phyloP scores from a whole-genome alignment of 1,140 invertebrate genomes.

The Ceratosolen fusciceps region DNA sequence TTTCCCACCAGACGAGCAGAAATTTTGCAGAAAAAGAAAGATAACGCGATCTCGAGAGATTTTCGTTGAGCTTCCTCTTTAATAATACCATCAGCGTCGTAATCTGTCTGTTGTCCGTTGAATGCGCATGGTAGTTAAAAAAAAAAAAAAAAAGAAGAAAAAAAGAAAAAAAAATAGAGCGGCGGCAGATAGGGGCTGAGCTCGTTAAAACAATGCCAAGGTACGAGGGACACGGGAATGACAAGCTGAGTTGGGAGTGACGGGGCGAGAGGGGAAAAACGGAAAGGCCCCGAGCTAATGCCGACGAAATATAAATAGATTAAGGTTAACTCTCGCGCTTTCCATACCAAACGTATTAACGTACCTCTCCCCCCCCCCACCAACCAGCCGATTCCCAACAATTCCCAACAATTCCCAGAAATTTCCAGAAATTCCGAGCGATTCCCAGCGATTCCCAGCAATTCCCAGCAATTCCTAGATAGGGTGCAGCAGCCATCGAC shows the following conservation, averaged over 20 bases:
- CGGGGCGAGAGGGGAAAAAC: constrained; percentile 14
- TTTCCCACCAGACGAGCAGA: constrained; percentile 25
- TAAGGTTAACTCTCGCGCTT: constrained; percentile 30
- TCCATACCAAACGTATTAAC: constrained; percentile 7
- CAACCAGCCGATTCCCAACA: too few species aligned
- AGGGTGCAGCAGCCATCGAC: too few species aligned
- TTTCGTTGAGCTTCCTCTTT: constrained; percentile 55
- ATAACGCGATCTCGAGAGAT: constrained; percentile 23
- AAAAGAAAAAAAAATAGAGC: neutral
- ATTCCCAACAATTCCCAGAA: too few species aligned
- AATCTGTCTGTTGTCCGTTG: constrained; percentile 55
- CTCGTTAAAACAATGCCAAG: constrained; percentile 48
- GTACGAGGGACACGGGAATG: neutral
- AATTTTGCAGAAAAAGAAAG: constrained; percentile 35
- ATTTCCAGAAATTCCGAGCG: too few species aligned
- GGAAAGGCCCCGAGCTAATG: constrained; percentile 3
- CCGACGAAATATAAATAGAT: constrained; percentile 26
- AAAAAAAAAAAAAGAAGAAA: neutral
- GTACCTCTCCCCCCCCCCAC: neutral
- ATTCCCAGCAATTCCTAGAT: too few species aligned
- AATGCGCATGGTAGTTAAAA: neutral
- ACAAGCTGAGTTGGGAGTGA: constrained; percentile 9
- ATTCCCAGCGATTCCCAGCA: too few species aligned
- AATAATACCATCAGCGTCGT: constrained; percentile 61
- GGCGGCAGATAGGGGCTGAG: neutral